These are phyloP conservation scores for Platycnemis pennipes DNA, from an alignment of 2,888 invertebrate species.

Conservation along the genomic window DNA sequence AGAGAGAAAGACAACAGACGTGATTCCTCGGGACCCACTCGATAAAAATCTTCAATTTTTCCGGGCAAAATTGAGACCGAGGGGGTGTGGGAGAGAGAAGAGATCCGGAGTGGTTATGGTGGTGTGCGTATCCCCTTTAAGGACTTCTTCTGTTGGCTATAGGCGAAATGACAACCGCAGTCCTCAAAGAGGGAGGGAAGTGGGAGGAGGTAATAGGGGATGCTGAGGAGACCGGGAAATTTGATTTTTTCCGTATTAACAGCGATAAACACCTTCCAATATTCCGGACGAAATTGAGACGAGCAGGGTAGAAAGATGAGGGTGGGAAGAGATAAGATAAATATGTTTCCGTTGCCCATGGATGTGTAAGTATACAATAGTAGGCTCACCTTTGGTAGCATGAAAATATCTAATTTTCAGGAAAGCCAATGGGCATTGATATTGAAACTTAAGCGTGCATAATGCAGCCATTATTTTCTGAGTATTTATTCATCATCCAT, in stretches of 20 bases:
- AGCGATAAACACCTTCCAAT: slow-evolving; percentile 14
- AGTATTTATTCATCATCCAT: too few relatives aligned
- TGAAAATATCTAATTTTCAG: too few relatives aligned
- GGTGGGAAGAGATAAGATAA: background rate
- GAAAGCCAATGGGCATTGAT: too few relatives aligned
- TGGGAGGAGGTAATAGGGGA: background rate
- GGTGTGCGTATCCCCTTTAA: background rate
- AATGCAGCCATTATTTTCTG: too few relatives aligned
- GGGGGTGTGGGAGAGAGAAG: background rate
- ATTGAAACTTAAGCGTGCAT: too few relatives aligned
- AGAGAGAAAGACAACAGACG: background rate
- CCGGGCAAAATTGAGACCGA: background rate
- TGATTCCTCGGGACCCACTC: background rate
- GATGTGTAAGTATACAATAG: background rate
- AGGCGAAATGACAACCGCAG: background rate
- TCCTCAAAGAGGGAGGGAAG: background rate
- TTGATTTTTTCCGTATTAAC: background rate
- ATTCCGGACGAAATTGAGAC: background rate
- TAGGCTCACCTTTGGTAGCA: too few relatives aligned
- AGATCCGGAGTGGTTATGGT: background rate
- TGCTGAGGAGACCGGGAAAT: background rate
- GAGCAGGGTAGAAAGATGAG: background rate
- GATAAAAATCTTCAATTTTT: slow-evolving; percentile 29
- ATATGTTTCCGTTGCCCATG: background rate
- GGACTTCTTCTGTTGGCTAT: background rate